Evolutionary conservation across 2,797 vertebrate genomes (phyloP), one percentile per base, ranked within the genome.

Genomic region (Characodon lateralis): DNA sequence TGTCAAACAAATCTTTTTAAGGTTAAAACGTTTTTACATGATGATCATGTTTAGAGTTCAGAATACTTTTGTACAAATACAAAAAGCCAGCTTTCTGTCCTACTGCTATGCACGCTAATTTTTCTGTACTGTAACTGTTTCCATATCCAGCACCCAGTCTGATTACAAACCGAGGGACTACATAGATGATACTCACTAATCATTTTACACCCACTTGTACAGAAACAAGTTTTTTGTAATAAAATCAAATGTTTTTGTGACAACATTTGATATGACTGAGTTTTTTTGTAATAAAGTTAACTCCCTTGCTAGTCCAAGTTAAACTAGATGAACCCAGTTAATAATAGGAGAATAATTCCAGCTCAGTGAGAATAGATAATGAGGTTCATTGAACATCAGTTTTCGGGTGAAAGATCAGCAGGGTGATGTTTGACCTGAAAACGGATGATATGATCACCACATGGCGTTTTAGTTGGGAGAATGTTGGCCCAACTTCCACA

Each of bases 111-210:
- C 94, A 95, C 86, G 85, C 94, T 87, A 73, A 88, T 80, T 84
- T 93, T 87, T 89, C 87, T 92, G 85, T 94, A 93, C 92, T 94
- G 87, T 93, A 93, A 78, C 87, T 90, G 84, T 93, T 91, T 92
- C 86, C 91, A 90, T 90, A 88, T 84, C 81, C 83, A 92, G 89
- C 87, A 84, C 85, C 91, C 87, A 77, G 79, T 88, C 85, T 74
- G 73, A 87, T 90, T 73, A 93, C 87, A 92, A 85, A 85, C 89
- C 87, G 93, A 92, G 94, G 82, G 73, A 87, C 86, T 87, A 77
- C 87, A 79, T 94, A 93, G 89, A 90, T 78, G 83, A 94, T 92
- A 93, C 89, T 91, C 83, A 94, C 92, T 93, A 93, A 92, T 89
- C 78, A 88, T 90, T 90, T 91, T 91, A 85, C 50, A 72, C 89